Base-by-base conservation (phyloP, 2,888 invertebrate genomes). In the Acleris literana region DNA sequence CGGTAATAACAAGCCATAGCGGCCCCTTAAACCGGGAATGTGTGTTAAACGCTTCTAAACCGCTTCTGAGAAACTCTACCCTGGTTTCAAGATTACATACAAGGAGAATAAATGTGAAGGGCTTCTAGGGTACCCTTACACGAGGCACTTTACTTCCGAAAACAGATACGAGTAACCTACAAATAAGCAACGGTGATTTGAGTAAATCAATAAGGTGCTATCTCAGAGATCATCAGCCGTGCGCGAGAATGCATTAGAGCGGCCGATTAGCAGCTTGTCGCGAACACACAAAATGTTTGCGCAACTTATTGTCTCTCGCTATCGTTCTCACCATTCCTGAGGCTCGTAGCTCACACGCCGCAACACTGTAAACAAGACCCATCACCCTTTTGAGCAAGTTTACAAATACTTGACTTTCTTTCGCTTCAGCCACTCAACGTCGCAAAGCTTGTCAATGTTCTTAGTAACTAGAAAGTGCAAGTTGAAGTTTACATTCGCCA, bases 21-120 rank as follows among this genome's bases (percentile, higher is more conserved):
- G 72, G 72, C 76, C 69, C 74, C 74, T 79, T 83, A 82, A 80
- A 79, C 75, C 61, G 76, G 77, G 83, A 86, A 89, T 85, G 84
- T 83, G 75, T 83, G 83, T 85, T 83, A 84, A 83, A 80, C 77
- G 76, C 79, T 73, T 77, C 76, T 75, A 75, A 74, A 82, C 78
- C 72, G 75, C 78, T 87, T 87, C 84, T 74, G 60, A 78, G 83
- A 88, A 86, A 66, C 56, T 62, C 44, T 62, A 66, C 65, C 68
- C 68, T 62, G 56, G 61, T 58, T 68, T 68, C 65, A 13, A 48
- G 57, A 62, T 56, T 61, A 66, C 66, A 57, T 53, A 66, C 61
- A 66, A 52, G 61, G 62, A 57, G 62, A 52, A 61, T 62, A 66
- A 66, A 62, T 62, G 52, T 57, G 33, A 56, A 65, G 56, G 61